Base-by-base conservation (phyloP, 2,888 invertebrate genomes). In the Rhyacophila evoluta region DNA sequence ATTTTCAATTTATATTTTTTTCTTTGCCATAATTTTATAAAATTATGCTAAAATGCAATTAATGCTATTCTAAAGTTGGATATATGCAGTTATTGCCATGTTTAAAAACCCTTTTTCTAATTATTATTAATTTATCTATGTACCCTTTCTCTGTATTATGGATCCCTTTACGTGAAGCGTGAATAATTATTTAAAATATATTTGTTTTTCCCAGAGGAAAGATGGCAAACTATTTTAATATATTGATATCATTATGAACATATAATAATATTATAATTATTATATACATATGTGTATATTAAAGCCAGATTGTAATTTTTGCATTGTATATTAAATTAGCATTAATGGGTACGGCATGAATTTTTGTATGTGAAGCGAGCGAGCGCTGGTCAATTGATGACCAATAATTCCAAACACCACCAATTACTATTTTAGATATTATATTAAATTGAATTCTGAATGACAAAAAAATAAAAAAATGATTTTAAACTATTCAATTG, bases 231-330 rank as follows among this genome's bases (percentile, higher is more conserved):
- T 55, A 55, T 55, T 55, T 55, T 55, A 55, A 55, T 55, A 55
- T 55, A 55, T 55, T 55, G 55, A 55, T 55, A 55, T 55, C 55
- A 55, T 55, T 55, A 55, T 55, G 55, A 55, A 55, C 55, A 55
- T 55, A 55, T 19, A 33, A 33, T 33, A 33, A 33, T 33, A 55
- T 19, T 19, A 55, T 25, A 55, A 55, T 55, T 55, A 55, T 55
- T 55, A 55, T 55, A 55, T 55, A 55, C 55, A 55, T 25, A 55
- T 55, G 55, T 55, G 55, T 55, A 55, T 55, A 55, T 55, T 19
- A 55, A 55, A 55, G 55, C 55, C 55, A 55, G 55, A 55, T 55
- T 55, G 55, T 55, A 55, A 55, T 55, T 55, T 55, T 55, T 55
- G 55, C 55, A 55, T 55, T 55, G 55, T 55, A 55, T 55, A 55